phyloP scores from a whole-genome alignment of 1,140 invertebrate genomes.

The Cheumatopsyche charites region DNA sequence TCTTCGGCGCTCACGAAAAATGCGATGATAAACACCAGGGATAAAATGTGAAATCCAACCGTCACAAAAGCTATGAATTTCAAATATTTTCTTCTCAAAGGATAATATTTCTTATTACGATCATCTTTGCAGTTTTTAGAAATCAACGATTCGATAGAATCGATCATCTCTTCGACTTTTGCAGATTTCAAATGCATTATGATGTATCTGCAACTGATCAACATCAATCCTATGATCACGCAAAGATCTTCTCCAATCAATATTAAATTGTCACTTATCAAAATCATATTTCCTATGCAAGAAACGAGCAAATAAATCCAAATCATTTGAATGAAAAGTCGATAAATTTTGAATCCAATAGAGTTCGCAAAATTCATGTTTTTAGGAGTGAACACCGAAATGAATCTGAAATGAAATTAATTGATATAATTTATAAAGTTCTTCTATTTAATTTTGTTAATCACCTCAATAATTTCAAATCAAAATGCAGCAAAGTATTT shows the following conservation, averaged over 20 bases:
- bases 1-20: constrained; percentile 21
- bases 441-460: neutral
- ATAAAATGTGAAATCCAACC: constrained; percentile 28
- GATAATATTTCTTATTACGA: constrained; percentile 29
- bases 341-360: constrained; percentile 14
- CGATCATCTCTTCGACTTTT: constrained; percentile 16
- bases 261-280: constrained; percentile 32
- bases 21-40: constrained; percentile 15
- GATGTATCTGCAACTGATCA: constrained; percentile 31
- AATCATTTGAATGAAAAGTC: constrained; percentile 15
- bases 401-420: constrained; percentile 31
- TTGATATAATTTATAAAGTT: too few relatives aligned
- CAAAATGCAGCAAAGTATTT: neutral
- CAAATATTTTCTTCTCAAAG: constrained; percentile 23
- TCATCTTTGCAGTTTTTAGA: constrained; percentile 15
- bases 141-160: constrained; percentile 15
- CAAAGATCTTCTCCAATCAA: constrained; percentile 39
- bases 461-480: neutral
- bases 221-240: constrained; percentile 24
- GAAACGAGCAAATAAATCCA: constrained; percentile 13
- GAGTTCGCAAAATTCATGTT: neutral
- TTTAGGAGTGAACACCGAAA: constrained; percentile 31
- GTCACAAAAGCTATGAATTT: constrained; percentile 16
- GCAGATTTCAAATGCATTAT: constrained; percentile 8
- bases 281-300: constrained; percentile 30